Conservation (phyloP, 2,113 vertebrate species). For the Microcebus lehilahytsara region DNA sequence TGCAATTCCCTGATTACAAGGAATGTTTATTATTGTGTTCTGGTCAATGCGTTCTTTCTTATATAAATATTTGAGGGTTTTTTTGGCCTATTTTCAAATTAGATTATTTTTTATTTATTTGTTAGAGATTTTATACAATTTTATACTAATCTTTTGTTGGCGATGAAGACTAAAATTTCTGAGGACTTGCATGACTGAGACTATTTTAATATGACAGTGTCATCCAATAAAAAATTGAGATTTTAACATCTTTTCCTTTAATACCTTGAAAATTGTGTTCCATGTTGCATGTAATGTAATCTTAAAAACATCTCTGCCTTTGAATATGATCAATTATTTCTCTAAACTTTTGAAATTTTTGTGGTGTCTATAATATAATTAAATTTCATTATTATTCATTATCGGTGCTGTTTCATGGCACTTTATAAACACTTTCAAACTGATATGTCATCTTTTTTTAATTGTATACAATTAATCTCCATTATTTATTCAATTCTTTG, state of each 20-base stretch:
- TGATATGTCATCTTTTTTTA: neutral
- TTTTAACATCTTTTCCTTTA: neutral
- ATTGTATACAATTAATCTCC: neutral
- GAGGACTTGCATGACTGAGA: neutral
- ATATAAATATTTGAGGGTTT: neutral
- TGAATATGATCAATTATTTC: neutral
- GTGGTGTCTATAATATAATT: neutral
- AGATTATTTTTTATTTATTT: neutral
- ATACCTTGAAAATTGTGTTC: neutral
- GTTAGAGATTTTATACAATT: neutral
- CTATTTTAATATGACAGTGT: neutral
- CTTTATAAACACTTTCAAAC: neutral
- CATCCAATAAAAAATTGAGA: neutral
- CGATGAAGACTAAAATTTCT: neutral
- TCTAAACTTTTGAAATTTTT: neutral
- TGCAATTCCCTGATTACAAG: neutral
- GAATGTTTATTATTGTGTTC: neutral
- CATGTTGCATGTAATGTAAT: neutral
- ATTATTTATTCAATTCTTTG: neutral
- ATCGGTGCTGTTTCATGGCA: neutral
- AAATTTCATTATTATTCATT: neutral
- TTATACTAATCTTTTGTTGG: neutral
- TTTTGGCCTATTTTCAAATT: neutral
- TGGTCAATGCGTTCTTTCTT: neutral
- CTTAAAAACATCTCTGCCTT: neutral